Conservation (phyloP, 2,113 vertebrate species). For the Pandion haliaetus region DNA sequence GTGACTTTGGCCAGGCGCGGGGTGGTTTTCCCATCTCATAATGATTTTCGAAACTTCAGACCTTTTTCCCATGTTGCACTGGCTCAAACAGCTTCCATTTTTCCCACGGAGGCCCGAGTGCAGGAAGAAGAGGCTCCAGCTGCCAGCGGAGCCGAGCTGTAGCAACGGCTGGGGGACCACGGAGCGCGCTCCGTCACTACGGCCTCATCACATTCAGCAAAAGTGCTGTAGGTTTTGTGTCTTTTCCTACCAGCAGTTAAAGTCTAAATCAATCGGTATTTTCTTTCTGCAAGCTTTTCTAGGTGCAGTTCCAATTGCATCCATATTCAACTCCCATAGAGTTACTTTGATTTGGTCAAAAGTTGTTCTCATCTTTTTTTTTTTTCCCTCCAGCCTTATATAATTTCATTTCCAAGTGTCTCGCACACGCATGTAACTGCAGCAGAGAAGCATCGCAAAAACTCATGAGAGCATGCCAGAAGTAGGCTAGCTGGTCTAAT, state of each 20-base stretch:
- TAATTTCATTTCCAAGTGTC: neutral
- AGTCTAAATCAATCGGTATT: neutral
- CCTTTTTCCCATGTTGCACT: neutral
- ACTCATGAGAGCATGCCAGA: neutral
- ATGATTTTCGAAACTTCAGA: neutral
- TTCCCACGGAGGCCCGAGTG: neutral
- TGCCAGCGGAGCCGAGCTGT: neutral
- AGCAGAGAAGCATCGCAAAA: neutral
- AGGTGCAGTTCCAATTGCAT: neutral
- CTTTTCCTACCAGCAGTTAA: neutral
- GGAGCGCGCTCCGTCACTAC: fast-evolving
- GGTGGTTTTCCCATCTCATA: neutral
- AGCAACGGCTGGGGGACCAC: fast-evolving
- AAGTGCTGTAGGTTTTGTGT: neutral
- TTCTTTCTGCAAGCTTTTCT: neutral
- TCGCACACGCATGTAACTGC: fast-evolving
- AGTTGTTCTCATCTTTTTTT: neutral
- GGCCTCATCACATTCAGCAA: fast-evolving
- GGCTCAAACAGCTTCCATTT: neutral
- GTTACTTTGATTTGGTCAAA: neutral
- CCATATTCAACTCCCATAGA: neutral
- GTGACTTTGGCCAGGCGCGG: neutral
- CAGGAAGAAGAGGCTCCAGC: neutral
- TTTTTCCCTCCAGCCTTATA: neutral
- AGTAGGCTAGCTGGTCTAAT: neutral